Conservation (phyloP, 2,113 vertebrate species). For the Micronycteris hirsuta region DNA sequence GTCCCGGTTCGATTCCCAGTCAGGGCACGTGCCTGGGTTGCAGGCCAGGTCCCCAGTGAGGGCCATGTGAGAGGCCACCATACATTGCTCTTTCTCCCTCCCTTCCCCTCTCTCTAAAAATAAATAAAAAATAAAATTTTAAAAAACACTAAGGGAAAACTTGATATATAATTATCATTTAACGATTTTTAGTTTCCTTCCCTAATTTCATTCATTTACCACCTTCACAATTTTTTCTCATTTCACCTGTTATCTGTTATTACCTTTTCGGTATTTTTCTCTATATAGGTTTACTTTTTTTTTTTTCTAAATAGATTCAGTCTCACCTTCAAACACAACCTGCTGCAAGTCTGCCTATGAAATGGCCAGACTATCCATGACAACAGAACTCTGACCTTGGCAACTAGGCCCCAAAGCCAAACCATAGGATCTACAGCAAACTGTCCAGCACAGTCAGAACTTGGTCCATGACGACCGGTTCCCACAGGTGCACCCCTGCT, state of each 20-base stretch:
- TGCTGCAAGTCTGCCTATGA: neutral
- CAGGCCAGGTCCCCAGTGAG: too few species aligned
- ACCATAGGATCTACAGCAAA: neutral
- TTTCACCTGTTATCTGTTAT: neutral
- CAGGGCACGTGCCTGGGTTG: too few species aligned
- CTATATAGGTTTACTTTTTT: neutral
- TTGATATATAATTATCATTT: neutral
- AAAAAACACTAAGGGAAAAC: neutral
- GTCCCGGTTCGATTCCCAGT: too few species aligned
- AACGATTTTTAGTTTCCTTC: neutral
- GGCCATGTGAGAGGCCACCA: too few species aligned
- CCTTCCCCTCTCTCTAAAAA: too few species aligned
- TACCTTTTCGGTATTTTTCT: neutral
- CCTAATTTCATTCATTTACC: neutral
- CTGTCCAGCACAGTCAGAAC: neutral
- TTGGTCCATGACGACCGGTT: neutral
- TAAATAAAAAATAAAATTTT: too few species aligned
- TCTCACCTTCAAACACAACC: neutral
- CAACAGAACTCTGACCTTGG: neutral
- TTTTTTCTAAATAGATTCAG: neutral
- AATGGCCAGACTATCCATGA: neutral
- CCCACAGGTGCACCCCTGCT: neutral
- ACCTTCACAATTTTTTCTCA: neutral
- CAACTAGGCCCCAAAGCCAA: neutral
- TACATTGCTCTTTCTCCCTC: too few species aligned